Evolutionary conservation across 2,113 vertebrate species (phyloP).

Genomic region (Hippocampus abdominalis): DNA sequence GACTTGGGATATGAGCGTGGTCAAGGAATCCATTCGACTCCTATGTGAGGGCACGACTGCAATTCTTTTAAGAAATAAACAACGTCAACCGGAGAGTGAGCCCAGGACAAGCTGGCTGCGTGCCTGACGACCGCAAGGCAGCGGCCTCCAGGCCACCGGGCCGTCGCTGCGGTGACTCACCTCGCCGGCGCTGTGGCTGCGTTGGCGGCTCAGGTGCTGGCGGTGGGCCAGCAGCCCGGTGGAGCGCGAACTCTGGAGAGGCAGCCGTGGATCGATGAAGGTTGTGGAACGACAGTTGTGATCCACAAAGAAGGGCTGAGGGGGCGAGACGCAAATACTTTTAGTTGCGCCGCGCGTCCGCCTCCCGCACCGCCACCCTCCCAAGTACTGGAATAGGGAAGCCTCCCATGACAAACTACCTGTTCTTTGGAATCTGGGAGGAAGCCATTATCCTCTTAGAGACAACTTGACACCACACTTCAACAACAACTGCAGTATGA

Average conservation of each 20-base stretch:
- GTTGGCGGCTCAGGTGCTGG: constrained; percentile 90
- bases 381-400: not conserved
- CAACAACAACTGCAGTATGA: not conserved
- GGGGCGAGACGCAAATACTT: constrained; percentile 7
- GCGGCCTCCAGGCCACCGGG: constrained; percentile 16
- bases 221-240: constrained; percentile 88
- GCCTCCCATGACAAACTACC: not conserved
- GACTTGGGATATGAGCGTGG: no score
- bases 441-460: not conserved
- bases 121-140: not conserved
- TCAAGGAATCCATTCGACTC: no score
- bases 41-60: no score
- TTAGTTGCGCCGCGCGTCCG: not conserved
- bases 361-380: not conserved
- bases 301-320: constrained; percentile 95
- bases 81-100: no score
- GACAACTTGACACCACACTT: not conserved
- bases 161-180: constrained; percentile 66
- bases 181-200: constrained; percentile 97
- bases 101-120: no score
- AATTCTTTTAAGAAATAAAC: not conserved
- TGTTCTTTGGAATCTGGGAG: not conserved
- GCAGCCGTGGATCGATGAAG: constrained; percentile 95
- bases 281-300: constrained; percentile 97
- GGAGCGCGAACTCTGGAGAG: constrained; percentile 90